Conservation (phyloP, 2,113 vertebrate genomes). For the Oryzias celebensis region DNA sequence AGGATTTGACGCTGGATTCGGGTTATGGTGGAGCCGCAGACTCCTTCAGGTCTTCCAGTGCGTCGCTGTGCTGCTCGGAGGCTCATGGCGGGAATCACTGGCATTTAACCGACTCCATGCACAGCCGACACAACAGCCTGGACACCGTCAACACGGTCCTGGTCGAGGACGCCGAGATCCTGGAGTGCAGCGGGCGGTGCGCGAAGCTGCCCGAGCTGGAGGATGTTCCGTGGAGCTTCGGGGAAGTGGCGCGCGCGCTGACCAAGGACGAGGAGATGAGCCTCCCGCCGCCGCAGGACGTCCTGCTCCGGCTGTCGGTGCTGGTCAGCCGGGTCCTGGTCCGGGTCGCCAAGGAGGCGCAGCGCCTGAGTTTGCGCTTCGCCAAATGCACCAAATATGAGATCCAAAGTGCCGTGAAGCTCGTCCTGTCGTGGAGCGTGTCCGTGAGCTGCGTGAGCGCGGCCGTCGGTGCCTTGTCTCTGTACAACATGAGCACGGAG, state of each 20-base stretch:
- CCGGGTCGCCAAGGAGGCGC: constrained; percentile 89
- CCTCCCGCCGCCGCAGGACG: constrained; percentile 79
- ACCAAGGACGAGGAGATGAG: constrained; percentile 80
- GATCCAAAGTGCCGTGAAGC: constrained; percentile 92
- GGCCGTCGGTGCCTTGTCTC: constrained; percentile 89
- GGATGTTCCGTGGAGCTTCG: constrained; percentile 96
- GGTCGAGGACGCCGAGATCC: constrained; percentile 95
- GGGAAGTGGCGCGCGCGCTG: constrained; percentile 89
- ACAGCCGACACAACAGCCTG: constrained; percentile 96
- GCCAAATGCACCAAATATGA: constrained; percentile 96
- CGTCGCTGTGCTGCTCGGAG: constrained; percentile 96
- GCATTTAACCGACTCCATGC: constrained; percentile 96
- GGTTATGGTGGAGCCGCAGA: constrained; percentile 99
- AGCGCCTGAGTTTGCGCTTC: constrained; percentile 93
- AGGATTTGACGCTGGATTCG: constrained; percentile 98
- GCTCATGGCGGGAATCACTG: constrained; percentile 88
- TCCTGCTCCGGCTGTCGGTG: constrained; percentile 86
- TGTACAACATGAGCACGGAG: constrained; percentile 96
- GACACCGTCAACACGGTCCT: constrained; percentile 98
- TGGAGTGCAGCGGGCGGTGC: constrained; percentile 95
- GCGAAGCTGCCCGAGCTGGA: constrained; percentile 96
- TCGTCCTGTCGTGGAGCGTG: constrained; percentile 89
- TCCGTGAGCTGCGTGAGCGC: constrained; percentile 86
- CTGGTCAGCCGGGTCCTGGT: constrained; percentile 89
- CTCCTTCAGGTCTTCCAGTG: constrained; percentile 95